These are phyloP conservation scores for Regulus satrapa DNA, from an alignment of 2,113 vertebrate genomes.

Conservation along the genomic window DNA sequence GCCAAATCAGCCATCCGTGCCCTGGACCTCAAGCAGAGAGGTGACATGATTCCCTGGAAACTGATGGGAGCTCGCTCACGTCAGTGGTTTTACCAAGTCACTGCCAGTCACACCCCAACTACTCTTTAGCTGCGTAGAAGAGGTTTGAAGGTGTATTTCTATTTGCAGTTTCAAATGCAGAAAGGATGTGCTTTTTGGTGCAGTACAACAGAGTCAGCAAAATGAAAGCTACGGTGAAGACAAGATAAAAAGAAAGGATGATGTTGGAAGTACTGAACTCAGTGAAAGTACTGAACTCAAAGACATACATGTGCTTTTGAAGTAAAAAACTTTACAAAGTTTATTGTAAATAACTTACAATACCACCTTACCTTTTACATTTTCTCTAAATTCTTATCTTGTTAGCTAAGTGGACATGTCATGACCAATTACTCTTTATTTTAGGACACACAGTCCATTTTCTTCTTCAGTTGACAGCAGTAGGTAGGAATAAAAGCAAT, in stretches of 20 bases:
- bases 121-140: not conserved
- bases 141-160: not conserved
- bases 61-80: not conserved
- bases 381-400: not conserved
- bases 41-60: conserved; percentile 17
- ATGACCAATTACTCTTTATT: not conserved
- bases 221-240: not conserved
- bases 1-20: not conserved
- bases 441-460: not conserved
- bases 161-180: not conserved
- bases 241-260: not conserved
- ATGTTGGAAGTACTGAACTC: too few relatives aligned
- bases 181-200: not conserved
- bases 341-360: not conserved
- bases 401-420: not conserved
- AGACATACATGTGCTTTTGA: not conserved
- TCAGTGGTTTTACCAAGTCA: not conserved
- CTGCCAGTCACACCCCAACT: not conserved
- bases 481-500: not conserved
- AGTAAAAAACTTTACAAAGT: not conserved
- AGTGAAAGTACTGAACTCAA: not conserved
- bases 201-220: not conserved
- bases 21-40: not conserved
- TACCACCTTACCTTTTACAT: not conserved
- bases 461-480: not conserved